phyloP scores from a whole-genome alignment of 2,113 vertebrate species.

The Actinemys pallida region DNA sequence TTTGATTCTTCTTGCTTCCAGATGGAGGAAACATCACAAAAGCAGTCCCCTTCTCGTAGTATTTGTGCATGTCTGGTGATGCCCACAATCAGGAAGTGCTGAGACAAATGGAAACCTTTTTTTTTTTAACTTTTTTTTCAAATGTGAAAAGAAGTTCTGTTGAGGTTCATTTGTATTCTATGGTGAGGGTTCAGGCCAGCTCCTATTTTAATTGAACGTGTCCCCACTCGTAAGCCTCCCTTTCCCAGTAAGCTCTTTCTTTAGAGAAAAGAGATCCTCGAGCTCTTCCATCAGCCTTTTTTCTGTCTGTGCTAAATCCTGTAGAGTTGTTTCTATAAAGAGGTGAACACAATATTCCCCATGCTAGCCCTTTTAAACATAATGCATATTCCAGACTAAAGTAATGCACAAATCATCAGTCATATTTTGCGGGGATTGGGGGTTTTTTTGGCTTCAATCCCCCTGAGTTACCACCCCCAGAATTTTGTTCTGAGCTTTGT shows the following conservation, averaged over 20 bases:
- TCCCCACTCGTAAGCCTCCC: background rate
- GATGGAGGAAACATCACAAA: background rate
- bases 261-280: background rate
- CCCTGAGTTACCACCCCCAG: constrained; percentile 22
- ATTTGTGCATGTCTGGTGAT: background rate
- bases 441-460: constrained; percentile 27
- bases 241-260: background rate
- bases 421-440: constrained; percentile 4
- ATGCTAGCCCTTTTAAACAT: background rate
- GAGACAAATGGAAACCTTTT: background rate
- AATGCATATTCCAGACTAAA: constrained; percentile 13
- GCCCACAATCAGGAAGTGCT: background rate
- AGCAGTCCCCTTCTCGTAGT: background rate
- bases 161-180: background rate
- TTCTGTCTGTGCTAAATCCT: background rate
- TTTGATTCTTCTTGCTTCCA: background rate
- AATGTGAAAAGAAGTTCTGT: background rate
- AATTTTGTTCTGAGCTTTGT: constrained; percentile 11
- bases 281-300: constrained; percentile 8
- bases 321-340: background rate
- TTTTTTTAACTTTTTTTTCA: background rate
- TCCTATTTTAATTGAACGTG: background rate
- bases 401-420: background rate
- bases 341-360: background rate
- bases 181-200: background rate